phyloP scores from a whole-genome alignment of 92 coral and sea anemone genomes.

The Palythoa grandiflora region DNA sequence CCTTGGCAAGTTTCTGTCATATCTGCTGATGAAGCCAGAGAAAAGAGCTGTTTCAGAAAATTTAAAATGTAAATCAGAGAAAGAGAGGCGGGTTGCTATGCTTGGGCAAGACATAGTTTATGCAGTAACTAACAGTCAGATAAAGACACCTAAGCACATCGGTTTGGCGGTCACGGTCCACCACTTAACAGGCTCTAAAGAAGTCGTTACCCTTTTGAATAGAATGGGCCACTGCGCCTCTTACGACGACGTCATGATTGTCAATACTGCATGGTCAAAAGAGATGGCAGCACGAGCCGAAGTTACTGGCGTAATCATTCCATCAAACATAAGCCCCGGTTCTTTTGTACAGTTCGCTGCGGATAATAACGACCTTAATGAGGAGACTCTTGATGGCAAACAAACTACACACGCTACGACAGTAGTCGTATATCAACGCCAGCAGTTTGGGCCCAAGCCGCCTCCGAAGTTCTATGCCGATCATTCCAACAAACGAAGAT shows the following conservation, averaged over 20 bases:
- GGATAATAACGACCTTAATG: too few species aligned
- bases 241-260: neutral
- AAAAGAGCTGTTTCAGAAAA: neutral
- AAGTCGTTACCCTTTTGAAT: neutral
- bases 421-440: neutral
- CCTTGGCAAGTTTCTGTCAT: neutral
- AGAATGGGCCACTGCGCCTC: neutral
- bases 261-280: neutral
- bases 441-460: neutral
- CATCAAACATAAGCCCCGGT: neutral
- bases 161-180: constrained; percentile 51
- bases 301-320: neutral
- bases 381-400: too few species aligned
- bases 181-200: constrained; percentile 52
- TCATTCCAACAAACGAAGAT: neutral
- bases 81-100: constrained; percentile 46
- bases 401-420: neutral
- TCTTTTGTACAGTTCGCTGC: neutral
- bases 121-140: constrained; percentile 27
- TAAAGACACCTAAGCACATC: constrained; percentile 62
- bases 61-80: neutral
- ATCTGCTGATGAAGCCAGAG: neutral
- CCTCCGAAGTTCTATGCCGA: neutral
- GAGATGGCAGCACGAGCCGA: neutral
- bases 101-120: constrained; percentile 56